A percentile compares a stretch with the other conserved stretches of the same genome.
Conservation (phyloP, 2,888 invertebrate genomes). For the Romanomermis culicivorax region DNA sequence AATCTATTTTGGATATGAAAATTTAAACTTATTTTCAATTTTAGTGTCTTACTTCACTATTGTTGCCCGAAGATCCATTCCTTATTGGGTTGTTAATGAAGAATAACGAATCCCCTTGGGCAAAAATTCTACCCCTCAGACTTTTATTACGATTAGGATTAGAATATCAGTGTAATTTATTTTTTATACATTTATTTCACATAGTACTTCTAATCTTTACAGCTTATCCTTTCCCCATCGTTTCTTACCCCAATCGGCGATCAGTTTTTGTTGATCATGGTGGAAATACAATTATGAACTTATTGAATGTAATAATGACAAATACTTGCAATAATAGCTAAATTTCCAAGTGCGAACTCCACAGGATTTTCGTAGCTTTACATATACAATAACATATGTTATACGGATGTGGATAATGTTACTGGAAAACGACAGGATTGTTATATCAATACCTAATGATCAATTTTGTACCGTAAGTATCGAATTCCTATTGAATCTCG, state of each 20-base stretch:
- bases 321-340: not conserved
- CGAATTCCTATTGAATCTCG: no score
- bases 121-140: conserved; percentile 47
- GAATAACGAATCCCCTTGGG: conserved; percentile 59
- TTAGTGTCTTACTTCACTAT: conserved; percentile 54
- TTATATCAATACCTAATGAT: no score
- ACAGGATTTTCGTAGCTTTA: no score
- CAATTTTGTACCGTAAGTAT: no score
- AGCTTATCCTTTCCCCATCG: conserved; percentile 58
- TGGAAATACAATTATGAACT: conserved; percentile 65
- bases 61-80: conserved; percentile 49
- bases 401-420: no score
- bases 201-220: no score
- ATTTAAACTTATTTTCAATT: no score
- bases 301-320: conserved; percentile 44
- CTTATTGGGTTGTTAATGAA: conserved; percentile 56
- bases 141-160: conserved; percentile 56
- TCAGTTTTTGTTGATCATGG: conserved; percentile 63
- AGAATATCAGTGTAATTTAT: conserved; percentile 48
- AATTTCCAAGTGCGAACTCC: not conserved
- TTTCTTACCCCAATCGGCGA: conserved; percentile 51
- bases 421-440: no score
- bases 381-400: no score
- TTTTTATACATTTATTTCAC: no score
- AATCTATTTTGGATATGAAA: no score